These are phyloP conservation scores for Bovichtus variegatus DNA, from an alignment of 2,797 vertebrate species.

Conservation along the genomic window DNA sequence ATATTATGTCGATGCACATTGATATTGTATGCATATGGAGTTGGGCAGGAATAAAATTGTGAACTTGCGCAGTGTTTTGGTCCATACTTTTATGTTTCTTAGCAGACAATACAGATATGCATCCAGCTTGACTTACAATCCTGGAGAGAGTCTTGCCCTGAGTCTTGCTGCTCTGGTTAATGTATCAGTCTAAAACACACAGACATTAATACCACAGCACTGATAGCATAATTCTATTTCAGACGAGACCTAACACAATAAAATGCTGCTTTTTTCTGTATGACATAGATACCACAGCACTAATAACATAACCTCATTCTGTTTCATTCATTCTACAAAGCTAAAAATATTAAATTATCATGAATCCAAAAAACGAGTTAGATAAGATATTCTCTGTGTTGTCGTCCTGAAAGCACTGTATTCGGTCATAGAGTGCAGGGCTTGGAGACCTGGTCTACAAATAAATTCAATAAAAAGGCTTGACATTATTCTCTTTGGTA, in stretches of 20 bases:
- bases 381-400: constrained; percentile 74
- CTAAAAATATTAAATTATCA: constrained; percentile 79
- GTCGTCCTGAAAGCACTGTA: constrained; percentile 72
- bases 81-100: constrained; percentile 26
- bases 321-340: constrained; percentile 79
- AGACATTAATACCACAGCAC: constrained; percentile 79
- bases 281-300: constrained; percentile 79
- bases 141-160: constrained; percentile 59
- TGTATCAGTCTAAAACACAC: constrained; percentile 77
- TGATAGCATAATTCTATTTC: constrained; percentile 80
- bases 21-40: neutral
- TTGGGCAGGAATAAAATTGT: neutral
- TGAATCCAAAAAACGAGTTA: constrained; percentile 77
- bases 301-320: constrained; percentile 78
- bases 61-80: constrained; percentile 21
- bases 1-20: neutral
- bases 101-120: constrained; percentile 54
- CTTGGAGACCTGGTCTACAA: constrained; percentile 65
- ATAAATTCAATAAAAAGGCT: constrained; percentile 70
- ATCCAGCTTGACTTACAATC: constrained; percentile 67
- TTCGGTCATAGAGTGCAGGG: constrained; percentile 66
- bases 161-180: constrained; percentile 74
- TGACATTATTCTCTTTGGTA: constrained; percentile 72
- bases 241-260: constrained; percentile 78
- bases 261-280: constrained; percentile 70